Percentiles rank a stretch among this genome's conserved stretches.
Evolutionary conservation across 2,888 invertebrate species (phyloP).

Genomic region (Heliconius ethilla): DNA sequence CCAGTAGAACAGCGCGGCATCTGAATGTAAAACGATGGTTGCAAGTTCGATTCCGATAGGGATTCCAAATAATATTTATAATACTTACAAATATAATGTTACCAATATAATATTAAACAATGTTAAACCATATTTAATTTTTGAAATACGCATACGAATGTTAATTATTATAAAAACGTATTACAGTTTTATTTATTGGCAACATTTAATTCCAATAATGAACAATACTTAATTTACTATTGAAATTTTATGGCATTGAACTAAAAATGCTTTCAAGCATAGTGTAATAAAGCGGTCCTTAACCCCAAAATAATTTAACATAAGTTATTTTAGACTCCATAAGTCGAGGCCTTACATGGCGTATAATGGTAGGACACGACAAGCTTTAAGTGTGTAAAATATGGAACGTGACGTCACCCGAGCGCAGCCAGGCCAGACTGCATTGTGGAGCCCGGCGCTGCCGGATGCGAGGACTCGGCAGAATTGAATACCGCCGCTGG

Average conservation of each 20-base stretch:
- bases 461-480: constrained; percentile 61
- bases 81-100: no score
- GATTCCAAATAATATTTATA: not conserved
- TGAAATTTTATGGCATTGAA: constrained; percentile 61
- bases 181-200: constrained; percentile 48
- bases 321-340: constrained; percentile 75
- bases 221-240: constrained; percentile 59
- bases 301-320: constrained; percentile 75
- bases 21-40: not conserved
- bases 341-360: constrained; percentile 78
- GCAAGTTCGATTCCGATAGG: not conserved
- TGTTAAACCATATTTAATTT: no score
- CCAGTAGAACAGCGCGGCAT: not conserved
- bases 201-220: constrained; percentile 56
- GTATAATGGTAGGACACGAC: constrained; percentile 82
- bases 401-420: constrained; percentile 76
- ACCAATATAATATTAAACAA: no score
- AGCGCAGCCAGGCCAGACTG: constrained; percentile 69
- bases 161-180: constrained; percentile 57
- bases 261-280: constrained; percentile 70
- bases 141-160: no score
- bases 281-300: constrained; percentile 69
- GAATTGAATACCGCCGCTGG: constrained; percentile 43
- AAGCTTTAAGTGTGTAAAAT: constrained; percentile 82
- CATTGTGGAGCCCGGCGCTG: constrained; percentile 65